phyloP scores from a whole-genome alignment of 2,113 vertebrate species.

The Onychostoma macrolepis region DNA sequence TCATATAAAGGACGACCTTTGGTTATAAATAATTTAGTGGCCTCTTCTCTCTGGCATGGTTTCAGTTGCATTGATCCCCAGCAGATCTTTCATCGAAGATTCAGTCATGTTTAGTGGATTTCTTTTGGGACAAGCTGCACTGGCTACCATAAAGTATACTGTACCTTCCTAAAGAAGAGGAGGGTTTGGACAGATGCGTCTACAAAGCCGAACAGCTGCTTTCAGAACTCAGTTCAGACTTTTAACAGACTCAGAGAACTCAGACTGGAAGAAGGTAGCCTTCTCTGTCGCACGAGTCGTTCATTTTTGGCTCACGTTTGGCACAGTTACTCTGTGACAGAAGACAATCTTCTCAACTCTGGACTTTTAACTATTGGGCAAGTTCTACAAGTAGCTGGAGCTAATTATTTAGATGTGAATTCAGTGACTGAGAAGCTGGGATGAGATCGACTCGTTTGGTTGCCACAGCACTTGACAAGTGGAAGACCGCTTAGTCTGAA shows the following conservation, averaged over 20 bases:
- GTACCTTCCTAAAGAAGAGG: not conserved
- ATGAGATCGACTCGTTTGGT: not conserved
- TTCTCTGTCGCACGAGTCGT: not conserved
- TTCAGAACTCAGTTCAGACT: not conserved
- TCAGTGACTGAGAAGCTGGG: not conserved
- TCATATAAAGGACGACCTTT: conserved; percentile 3
- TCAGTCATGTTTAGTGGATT: not conserved
- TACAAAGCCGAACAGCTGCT: not conserved
- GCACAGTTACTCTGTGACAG: too few relatives aligned
- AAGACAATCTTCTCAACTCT: not conserved
- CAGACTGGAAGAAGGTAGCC: not conserved
- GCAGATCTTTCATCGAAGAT: not conserved
- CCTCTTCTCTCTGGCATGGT: not conserved
- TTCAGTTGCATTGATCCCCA: not conserved
- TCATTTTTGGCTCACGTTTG: not conserved
- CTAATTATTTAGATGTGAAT: not conserved
- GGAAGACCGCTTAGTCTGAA: not conserved
- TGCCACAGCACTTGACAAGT: not conserved
- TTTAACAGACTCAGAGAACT: not conserved
- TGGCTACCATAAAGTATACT: not conserved
- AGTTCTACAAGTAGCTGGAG: not conserved
- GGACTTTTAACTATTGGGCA: not conserved
- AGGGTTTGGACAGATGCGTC: not conserved
- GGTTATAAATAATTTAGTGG: conserved; percentile 18
- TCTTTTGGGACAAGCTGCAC: conserved; percentile 6